Conservation (phyloP, 2,888 invertebrate genomes). For the Mythimna lalbum region DNA sequence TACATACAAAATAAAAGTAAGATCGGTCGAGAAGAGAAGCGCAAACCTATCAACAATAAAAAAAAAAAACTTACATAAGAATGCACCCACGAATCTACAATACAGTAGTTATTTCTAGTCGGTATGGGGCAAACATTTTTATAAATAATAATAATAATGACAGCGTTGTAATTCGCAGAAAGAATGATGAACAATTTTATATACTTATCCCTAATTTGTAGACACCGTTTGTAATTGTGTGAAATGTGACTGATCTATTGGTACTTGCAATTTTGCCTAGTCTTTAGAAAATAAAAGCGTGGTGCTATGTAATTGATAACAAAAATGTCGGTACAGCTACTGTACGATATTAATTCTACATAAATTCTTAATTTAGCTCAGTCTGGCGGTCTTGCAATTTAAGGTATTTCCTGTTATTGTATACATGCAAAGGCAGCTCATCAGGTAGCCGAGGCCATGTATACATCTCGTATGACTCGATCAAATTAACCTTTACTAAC, state of each 20-base stretch:
- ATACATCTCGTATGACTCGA: constrained; percentile 9
- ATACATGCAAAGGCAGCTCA: constrained; percentile 18
- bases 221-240: no score
- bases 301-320: background rate
- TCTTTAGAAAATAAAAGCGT: background rate
- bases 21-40: no score
- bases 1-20: no score
- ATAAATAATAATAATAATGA: no score
- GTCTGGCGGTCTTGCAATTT: constrained; percentile 41
- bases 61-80: no score
- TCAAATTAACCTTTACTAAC: constrained; percentile 5
- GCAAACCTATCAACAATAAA: no score
- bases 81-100: no score
- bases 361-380: constrained; percentile 52
- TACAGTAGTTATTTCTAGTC: no score
- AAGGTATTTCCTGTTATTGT: constrained; percentile 62
- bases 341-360: constrained; percentile 8
- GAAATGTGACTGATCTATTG: background rate
- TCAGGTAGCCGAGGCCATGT: constrained; percentile 18
- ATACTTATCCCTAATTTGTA: no score
- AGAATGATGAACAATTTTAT: no score
- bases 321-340: constrained; percentile 32
- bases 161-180: no score
- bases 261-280: background rate
- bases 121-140: no score